Evolutionary conservation across 1,140 invertebrate species (phyloP).

Genomic region (Hylyphantes graminicola): DNA sequence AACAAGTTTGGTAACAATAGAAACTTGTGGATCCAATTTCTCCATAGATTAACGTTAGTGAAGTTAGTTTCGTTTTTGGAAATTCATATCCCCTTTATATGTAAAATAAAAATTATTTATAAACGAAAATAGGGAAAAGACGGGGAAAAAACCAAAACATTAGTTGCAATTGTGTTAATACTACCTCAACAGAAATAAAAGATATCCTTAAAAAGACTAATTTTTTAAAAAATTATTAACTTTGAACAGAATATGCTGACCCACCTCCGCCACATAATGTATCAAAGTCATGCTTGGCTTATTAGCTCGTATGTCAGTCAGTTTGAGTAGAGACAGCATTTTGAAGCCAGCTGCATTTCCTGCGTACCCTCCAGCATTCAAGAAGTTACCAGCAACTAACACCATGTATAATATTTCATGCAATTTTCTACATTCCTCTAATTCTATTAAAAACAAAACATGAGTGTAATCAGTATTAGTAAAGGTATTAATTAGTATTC

Average conservation of each 20-base stretch:
- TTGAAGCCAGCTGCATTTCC: constrained; percentile 98
- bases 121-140: too few relatives aligned
- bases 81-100: too few relatives aligned
- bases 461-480: neutral
- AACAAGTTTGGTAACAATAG: too few relatives aligned
- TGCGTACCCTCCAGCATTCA: constrained; percentile 95
- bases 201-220: neutral
- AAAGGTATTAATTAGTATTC: too few relatives aligned
- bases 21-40: too few relatives aligned
- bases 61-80: too few relatives aligned
- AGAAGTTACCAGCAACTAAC: constrained; percentile 91
- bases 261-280: constrained; percentile 82
- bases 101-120: too few relatives aligned
- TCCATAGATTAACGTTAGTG: too few relatives aligned
- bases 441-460: constrained; percentile 69
- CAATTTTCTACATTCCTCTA: constrained; percentile 80
- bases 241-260: neutral
- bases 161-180: too few relatives aligned
- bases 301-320: constrained; percentile 95
- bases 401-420: constrained; percentile 94
- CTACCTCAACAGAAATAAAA: neutral
- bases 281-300: constrained; percentile 97
- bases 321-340: constrained; percentile 91
- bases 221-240: too few relatives aligned
- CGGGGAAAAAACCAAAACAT: too few relatives aligned